These are phyloP conservation scores for Albula goreensis DNA, from an alignment of 2,113 vertebrate species.

Conservation along the genomic window DNA sequence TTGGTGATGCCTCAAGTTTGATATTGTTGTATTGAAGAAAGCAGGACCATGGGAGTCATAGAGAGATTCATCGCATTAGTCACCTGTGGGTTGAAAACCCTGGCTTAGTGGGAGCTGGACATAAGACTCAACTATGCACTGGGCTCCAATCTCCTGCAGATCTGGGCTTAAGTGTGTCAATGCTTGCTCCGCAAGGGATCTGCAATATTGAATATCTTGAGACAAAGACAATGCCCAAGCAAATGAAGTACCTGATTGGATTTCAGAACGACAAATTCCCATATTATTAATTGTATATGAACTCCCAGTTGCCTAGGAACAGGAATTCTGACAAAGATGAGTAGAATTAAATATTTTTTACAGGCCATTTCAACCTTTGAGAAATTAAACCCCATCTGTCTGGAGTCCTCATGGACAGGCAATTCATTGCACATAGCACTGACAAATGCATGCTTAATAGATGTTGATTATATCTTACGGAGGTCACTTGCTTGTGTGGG, in stretches of 20 bases:
- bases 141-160: conserved; percentile 11
- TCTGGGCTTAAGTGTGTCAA: conserved; percentile 42
- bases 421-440: conserved; percentile 56
- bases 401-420: conserved; percentile 50
- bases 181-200: conserved; percentile 34
- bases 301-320: conserved; percentile 70
- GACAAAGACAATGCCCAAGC: conserved; percentile 50
- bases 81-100: conserved; percentile 28
- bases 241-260: conserved; percentile 59
- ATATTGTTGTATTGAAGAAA: conserved; percentile 23
- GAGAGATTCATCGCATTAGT: conserved; percentile 23
- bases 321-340: conserved; percentile 45
- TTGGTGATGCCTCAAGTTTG: background rate
- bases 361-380: conserved; percentile 63
- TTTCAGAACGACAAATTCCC: conserved; percentile 60
- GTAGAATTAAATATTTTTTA: conserved; percentile 50
- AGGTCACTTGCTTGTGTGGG: conserved; percentile 61
- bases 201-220: conserved; percentile 51
- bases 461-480: conserved; percentile 54
- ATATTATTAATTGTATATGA: conserved; percentile 74
- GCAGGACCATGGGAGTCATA: conserved; percentile 15
- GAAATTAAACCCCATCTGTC: conserved; percentile 61
- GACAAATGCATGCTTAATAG: conserved; percentile 65
- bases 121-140: conserved; percentile 16
- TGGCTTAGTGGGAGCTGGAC: conserved; percentile 31